A percentile compares a stretch with the other conserved stretches of the same genome.
These are phyloP conservation scores for Orthonychiurus folsomi DNA, from an alignment of 2,888 invertebrate species.

Conservation along the genomic window DNA sequence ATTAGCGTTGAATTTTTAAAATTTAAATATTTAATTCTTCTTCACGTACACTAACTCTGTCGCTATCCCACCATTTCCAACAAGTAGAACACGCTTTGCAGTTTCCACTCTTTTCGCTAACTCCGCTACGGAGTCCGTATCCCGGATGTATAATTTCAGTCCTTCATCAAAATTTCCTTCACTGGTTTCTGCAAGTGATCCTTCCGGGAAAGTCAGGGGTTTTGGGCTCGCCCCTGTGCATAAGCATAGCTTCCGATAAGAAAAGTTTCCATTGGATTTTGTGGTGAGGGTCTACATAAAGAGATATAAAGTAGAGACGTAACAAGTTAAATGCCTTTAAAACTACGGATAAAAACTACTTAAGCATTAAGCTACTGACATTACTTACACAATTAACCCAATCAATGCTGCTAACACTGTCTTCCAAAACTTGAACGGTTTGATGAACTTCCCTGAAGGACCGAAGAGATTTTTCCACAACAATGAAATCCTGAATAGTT, in stretches of 20 bases:
- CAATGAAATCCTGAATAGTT: slow-evolving; percentile 74
- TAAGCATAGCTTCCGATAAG: slow-evolving; percentile 74
- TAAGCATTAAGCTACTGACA: slow-evolving; percentile 39
- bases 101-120: slow-evolving; percentile 61
- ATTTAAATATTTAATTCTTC: too few relatives aligned
- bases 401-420: slow-evolving; percentile 43
- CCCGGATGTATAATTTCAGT: slow-evolving; percentile 75
- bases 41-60: slow-evolving; percentile 70
- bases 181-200: slow-evolving; percentile 43
- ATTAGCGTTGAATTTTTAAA: too few relatives aligned
- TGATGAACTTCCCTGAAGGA: slow-evolving; percentile 55
- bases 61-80: slow-evolving; percentile 98
- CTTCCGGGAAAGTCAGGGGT: slow-evolving; percentile 48
- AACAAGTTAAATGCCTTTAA: slow-evolving; percentile 27
- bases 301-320: slow-evolving; percentile 33
- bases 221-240: slow-evolving; percentile 86
- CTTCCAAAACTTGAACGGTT: slow-evolving; percentile 56
- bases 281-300: slow-evolving; percentile 48
- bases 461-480: slow-evolving; percentile 61
- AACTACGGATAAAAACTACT: slow-evolving; percentile 10
- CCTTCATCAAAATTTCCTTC: background rate
- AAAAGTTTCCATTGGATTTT: slow-evolving; percentile 50
- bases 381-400: slow-evolving; percentile 42
- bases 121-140: slow-evolving; percentile 81
- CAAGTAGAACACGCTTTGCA: slow-evolving; percentile 65